A percentile compares a stretch with the other conserved stretches of the same genome.
Conservation (phyloP, 2,113 vertebrate genomes). For the Macaca nemestrina region DNA sequence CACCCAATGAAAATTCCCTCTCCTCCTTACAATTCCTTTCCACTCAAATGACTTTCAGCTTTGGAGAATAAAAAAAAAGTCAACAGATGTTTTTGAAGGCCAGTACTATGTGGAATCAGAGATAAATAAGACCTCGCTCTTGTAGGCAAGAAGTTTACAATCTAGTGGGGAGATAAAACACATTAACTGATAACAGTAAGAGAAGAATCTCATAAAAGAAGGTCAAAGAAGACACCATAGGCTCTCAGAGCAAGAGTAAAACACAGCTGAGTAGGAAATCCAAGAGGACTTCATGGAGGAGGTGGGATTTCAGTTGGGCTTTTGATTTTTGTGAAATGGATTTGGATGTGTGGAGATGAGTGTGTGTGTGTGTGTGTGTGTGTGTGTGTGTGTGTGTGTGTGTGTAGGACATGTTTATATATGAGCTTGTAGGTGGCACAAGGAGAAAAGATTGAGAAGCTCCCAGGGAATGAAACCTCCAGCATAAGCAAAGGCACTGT, state of each 20-base stretch:
- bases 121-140: background rate
- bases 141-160: background rate
- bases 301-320: background rate
- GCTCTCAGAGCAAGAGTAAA: background rate
- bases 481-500: background rate
- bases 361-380: background rate
- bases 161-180: background rate
- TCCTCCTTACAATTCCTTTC: background rate
- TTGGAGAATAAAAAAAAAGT: background rate
- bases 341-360: background rate
- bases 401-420: no score
- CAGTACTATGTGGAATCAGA: background rate
- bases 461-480: background rate
- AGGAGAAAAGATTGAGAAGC: background rate
- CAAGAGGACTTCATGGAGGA: background rate
- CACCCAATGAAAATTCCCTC: background rate
- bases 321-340: conserved; percentile 7
- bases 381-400: background rate
- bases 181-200: background rate
- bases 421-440: background rate
- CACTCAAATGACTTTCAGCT: background rate
- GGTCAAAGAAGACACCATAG: background rate
- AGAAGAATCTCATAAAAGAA: background rate
- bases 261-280: background rate
- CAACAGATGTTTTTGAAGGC: background rate